Conservation (phyloP, 2,888 invertebrate genomes). For the Machimus rusticus region DNA sequence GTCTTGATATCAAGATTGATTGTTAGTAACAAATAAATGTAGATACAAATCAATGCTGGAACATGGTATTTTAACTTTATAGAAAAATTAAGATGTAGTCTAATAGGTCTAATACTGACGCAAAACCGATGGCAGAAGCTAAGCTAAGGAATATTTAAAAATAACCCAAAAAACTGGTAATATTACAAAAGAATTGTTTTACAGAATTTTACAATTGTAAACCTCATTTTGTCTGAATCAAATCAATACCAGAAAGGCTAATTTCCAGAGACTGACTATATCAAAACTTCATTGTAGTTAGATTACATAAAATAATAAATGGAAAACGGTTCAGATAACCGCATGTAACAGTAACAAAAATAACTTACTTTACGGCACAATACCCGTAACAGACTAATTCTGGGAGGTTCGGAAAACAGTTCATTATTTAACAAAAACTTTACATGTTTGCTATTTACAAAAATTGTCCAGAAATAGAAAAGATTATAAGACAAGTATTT, state of each 20-base stretch:
- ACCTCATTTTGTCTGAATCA: neutral
- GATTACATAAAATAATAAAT: neutral
- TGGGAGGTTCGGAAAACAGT: neutral
- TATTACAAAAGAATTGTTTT: neutral
- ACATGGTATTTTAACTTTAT: neutral
- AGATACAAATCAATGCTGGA: neutral
- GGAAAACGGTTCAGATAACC: conserved; percentile 7
- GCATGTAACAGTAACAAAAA: conserved; percentile 1
- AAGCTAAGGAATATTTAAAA: neutral
- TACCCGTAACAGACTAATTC: neutral
- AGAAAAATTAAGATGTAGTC: neutral
- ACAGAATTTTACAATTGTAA: neutral
- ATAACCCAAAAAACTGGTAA: neutral
- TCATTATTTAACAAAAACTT: neutral
- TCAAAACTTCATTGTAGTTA: neutral
- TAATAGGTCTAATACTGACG: neutral
- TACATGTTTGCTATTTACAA: neutral
- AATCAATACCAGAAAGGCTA: neutral
- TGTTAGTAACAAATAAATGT: neutral
- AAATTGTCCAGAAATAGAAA: neutral
- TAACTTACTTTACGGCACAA: neutral
- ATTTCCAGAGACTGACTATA: neutral
- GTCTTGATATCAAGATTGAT: too few relatives aligned
- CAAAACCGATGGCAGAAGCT: neutral
- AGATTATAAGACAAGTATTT: neutral